Evolutionary conservation across 64 coral and sea anemone species (phyloP).

Genomic region (Montipora efflorescens): DNA sequence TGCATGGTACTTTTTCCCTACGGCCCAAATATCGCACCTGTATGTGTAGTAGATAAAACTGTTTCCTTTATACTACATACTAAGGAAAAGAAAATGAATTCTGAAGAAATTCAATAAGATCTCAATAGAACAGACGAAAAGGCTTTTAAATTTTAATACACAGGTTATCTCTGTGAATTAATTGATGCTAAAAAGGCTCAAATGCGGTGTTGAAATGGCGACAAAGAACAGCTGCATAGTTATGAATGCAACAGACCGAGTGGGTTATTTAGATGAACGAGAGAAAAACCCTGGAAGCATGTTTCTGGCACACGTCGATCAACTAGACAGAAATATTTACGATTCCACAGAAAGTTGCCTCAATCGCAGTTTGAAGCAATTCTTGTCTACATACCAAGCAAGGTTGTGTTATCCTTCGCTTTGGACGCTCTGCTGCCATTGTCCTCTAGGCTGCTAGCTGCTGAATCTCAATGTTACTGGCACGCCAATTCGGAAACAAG

Average conservation of each 20-base stretch:
- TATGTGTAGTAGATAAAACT: not conserved
- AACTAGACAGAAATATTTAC: not conserved
- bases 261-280: not conserved
- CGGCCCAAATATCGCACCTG: conserved; percentile 8
- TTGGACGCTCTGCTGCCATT: conserved; percentile 50
- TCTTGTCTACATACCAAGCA: conserved; percentile 32
- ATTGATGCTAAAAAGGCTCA: not conserved
- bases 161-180: not conserved
- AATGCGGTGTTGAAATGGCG: conserved; percentile 19
- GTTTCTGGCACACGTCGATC: not conserved
- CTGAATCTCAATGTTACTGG: conserved; percentile 18
- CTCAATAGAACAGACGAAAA: not conserved
- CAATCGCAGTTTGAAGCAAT: conserved; percentile 7
- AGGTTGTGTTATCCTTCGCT: conserved; percentile 47
- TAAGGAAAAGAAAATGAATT: not conserved
- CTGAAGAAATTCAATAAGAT: not conserved
- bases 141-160: not conserved
- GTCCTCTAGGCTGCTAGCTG: not conserved
- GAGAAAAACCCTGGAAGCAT: not conserved
- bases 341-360: not conserved
- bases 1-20: conserved; percentile 18
- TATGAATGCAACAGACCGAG: not conserved
- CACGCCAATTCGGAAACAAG: conserved; percentile 12
- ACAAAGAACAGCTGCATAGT: not conserved
- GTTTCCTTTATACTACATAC: not conserved